Evolutionary conservation across 92 coral and sea anemone species (phyloP).

Genomic region (Nematostella vectensis): DNA sequence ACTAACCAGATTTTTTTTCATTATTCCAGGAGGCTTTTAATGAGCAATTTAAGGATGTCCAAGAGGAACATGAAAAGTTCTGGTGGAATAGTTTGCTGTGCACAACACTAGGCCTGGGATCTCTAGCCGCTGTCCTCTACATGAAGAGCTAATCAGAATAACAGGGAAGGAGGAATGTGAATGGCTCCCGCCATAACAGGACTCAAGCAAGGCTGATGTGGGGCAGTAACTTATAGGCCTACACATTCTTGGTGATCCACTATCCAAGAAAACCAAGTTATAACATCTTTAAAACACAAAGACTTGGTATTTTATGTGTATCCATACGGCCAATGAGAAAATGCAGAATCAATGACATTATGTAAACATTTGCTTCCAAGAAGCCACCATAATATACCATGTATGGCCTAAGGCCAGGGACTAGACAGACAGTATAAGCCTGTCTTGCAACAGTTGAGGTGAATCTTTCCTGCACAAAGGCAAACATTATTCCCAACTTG

Average conservation of each 20-base stretch:
- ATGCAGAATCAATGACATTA: neutral
- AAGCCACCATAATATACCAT: conserved; percentile 11
- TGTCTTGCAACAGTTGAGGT: conserved; percentile 4
- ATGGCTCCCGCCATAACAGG: neutral
- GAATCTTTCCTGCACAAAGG: neutral
- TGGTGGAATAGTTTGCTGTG: conserved; percentile 82
- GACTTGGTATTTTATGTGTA: no score
- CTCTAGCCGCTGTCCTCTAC: conserved; percentile 56
- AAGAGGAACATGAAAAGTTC: conserved; percentile 61
- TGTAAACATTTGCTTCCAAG: conserved; percentile 17
- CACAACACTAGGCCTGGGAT: conserved; percentile 80
- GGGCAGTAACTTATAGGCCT: neutral
- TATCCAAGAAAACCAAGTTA: no score
- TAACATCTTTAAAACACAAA: neutral
- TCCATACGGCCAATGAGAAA: no score
- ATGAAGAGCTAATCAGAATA: conserved; percentile 24
- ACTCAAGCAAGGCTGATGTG: neutral
- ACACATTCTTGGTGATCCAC: neutral
- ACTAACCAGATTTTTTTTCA: conserved; percentile 11
- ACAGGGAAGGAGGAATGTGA: neutral
- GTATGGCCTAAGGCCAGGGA: conserved; percentile 36
- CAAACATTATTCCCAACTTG: neutral
- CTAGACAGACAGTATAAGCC: neutral
- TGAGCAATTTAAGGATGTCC: conserved; percentile 74
- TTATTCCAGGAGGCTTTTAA: conserved; percentile 66